Conservation (phyloP, 2,797 vertebrate genomes). For the Bradypodion ventrale region DNA sequence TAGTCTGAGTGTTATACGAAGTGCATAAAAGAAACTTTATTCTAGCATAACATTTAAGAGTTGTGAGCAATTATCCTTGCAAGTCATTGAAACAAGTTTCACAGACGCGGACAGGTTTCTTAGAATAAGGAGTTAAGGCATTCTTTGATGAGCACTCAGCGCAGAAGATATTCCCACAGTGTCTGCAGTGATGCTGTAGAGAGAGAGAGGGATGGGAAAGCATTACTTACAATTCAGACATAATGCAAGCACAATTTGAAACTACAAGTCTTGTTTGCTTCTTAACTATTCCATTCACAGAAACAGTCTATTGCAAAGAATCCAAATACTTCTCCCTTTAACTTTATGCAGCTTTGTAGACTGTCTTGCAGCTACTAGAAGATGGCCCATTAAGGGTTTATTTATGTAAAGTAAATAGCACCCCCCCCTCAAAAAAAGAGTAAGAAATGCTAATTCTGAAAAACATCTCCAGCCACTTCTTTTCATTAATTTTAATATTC, state of each 20-base stretch:
- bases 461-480: too few species aligned
- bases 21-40: conserved; percentile 82
- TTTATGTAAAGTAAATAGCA: too few species aligned
- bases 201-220: conserved; percentile 53
- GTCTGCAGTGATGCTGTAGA: conserved; percentile 95
- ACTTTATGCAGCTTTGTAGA: too few species aligned
- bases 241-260: neutral
- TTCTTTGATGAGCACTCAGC: conserved; percentile 91
- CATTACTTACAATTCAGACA: neutral
- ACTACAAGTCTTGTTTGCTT: too few species aligned
- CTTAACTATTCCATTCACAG: too few species aligned
- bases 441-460: too few species aligned
- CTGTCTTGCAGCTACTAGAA: too few species aligned
- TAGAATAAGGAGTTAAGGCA: conserved; percentile 94
- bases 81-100: conserved; percentile 94
- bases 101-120: conserved; percentile 97
- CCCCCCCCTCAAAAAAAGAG: too few species aligned
- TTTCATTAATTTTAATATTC: too few species aligned
- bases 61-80: conserved; percentile 82
- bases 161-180: conserved; percentile 99
- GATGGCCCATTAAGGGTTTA: too few species aligned
- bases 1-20: conserved; percentile 80
- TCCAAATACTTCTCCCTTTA: too few species aligned
- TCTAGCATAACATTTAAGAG: conserved; percentile 67
- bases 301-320: too few species aligned